Base-by-base conservation (phyloP, 2,113 vertebrate genomes). In the Rhineura floridana region DNA sequence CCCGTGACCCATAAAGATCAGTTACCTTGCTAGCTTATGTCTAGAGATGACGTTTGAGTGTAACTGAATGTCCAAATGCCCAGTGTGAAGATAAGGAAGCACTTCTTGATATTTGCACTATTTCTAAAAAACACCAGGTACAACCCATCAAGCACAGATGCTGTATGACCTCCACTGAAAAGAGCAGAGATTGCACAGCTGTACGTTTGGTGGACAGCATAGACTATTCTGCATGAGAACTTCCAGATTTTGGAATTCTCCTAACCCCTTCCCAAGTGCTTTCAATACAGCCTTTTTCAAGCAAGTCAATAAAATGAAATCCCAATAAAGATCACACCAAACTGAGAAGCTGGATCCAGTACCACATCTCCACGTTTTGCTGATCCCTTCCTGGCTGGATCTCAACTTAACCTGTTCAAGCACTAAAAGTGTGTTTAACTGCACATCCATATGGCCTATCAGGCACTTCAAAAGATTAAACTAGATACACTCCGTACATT, bases 391-490 rank as follows among this genome's bases (percentile, higher is more conserved):
- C 86, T 62, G 86, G 93, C 93, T 90, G 92, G 92, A n/a, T n/a
- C 93, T 93, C 94, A 94, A 89, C 94, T 90, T 91, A 92, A 93
- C 93, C 93, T 89, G 88, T 94, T 94, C 92, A 94, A 94, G 90
- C 91, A 93, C 91, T 95, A 92, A 93, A 95, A 81, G 94, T 92
- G 89, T 94, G 83, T 89, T 62, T 44, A 84, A 94, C 94, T 92
- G 25, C 80, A 94, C 89, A 89, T 91, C 93, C 84, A 55, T 48
- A 88, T 78, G 94, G 96, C 96, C 96, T 93, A 91, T 93, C 96
- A 97, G 97, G 97, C 97, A 97, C 97, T 97, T 97, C 94, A 96
- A 95, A 96, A 91, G 94, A 96, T 17, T 19, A 97, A 94, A 95
- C 95, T 89, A 96, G 93, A 73, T 94, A 95, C 93, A 95, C 95